A percentile compares a stretch with the other conserved stretches of the same genome.
phyloP scores from a whole-genome alignment of 2,888 invertebrate genomes.

The Anorthoa munda region DNA sequence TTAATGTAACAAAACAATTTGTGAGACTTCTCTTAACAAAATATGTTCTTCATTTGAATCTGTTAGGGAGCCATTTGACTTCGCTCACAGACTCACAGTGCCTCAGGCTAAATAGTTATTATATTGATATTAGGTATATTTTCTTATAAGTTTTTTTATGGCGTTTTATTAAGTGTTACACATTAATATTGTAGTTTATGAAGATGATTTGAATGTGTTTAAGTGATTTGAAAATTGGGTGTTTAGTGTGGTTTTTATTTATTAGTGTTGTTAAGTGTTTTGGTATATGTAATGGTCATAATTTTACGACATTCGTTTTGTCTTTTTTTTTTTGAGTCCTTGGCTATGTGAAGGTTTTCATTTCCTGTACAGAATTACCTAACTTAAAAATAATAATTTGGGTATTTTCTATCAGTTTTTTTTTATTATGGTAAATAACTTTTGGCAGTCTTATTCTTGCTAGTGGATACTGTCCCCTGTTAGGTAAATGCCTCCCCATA shows the following conservation, averaged over 20 bases:
- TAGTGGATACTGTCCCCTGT: too few species aligned
- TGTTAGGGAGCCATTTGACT: conserved; percentile 69
- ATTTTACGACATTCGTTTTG: not conserved
- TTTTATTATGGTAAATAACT: too few species aligned
- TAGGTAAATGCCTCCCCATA: too few species aligned
- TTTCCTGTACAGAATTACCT: not conserved
- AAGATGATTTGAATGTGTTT: conserved; percentile 47
- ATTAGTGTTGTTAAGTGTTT: conserved; percentile 6
- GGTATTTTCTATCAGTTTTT: too few species aligned
- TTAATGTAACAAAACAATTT: conserved; percentile 76
- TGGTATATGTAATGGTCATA: not conserved
- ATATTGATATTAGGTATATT: conserved; percentile 71
- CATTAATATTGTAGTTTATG: conserved; percentile 48
- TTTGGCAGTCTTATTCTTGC: too few species aligned
- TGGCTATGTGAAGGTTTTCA: not conserved
- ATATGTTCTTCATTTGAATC: conserved; percentile 75
- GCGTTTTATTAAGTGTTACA: conserved; percentile 46
- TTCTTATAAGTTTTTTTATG: conserved; percentile 40
- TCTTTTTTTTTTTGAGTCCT: not conserved
- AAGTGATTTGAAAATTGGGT: conserved; percentile 35
- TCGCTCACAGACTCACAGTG: conserved; percentile 38
- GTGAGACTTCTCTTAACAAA: conserved; percentile 65
- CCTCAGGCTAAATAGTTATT: conserved; percentile 67
- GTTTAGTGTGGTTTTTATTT: conserved; percentile 22
- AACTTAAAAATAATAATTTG: not conserved